Evolutionary conservation across 2,888 invertebrate species (phyloP).

Genomic region (Meteorus cinctellus): DNA sequence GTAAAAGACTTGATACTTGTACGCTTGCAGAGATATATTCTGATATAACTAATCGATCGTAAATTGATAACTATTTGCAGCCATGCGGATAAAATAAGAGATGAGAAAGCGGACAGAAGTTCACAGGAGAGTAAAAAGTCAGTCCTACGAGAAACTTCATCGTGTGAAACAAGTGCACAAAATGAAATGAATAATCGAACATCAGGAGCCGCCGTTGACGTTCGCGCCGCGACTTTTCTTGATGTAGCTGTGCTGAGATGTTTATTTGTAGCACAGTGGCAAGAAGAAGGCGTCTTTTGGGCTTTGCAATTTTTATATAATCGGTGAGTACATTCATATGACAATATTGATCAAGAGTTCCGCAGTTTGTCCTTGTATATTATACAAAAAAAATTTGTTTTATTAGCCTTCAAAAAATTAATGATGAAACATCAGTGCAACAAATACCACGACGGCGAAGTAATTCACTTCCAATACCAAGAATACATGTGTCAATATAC

Average conservation of each 20-base stretch:
- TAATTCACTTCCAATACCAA: slow-evolving; percentile 94
- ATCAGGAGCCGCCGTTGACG: slow-evolving; percentile 72
- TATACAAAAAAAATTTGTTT: not conserved
- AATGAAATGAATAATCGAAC: slow-evolving; percentile 48
- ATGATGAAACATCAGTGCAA: slow-evolving; percentile 86
- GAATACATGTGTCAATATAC: slow-evolving; percentile 91
- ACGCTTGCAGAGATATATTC: not conserved
- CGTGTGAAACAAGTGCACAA: slow-evolving; percentile 53
- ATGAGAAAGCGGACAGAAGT: slow-evolving; percentile 55
- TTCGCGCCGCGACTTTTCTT: slow-evolving; percentile 92
- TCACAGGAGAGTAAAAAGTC: slow-evolving; percentile 47
- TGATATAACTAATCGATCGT: slow-evolving; percentile 16
- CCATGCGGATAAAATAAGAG: slow-evolving; percentile 42
- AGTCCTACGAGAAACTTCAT: slow-evolving; percentile 38
- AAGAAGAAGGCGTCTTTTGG: slow-evolving; percentile 99
- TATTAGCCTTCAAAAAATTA: slow-evolving; percentile 86
- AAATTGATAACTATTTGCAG: slow-evolving; percentile 18
- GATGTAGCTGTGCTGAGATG: slow-evolving; percentile 97
- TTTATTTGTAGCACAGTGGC: slow-evolving; percentile 97
- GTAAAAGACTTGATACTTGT: not conserved
- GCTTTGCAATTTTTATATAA: slow-evolving; percentile 93
- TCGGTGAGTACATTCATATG: slow-evolving; percentile 76
- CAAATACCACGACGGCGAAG: slow-evolving; percentile 90
- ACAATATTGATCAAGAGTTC: slow-evolving; percentile 7
- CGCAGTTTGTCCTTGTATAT: not conserved